phyloP scores from a whole-genome alignment of 2,797 vertebrate species.

The Lepus oiostolus region DNA sequence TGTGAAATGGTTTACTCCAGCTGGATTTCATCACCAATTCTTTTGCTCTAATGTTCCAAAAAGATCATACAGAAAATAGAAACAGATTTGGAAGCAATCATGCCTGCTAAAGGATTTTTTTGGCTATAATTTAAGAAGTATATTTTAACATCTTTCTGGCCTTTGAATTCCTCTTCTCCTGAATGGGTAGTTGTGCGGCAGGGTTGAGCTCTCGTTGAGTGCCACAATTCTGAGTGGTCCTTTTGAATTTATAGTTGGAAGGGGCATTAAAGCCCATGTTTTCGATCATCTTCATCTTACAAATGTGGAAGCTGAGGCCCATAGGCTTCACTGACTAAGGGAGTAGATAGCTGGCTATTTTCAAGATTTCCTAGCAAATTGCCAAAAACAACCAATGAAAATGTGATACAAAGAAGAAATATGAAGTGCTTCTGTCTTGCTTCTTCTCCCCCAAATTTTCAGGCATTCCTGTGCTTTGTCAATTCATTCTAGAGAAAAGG shows the following conservation, averaged over 20 bases:
- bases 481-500: neutral
- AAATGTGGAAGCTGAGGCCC: neutral
- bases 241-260: neutral
- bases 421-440: neutral
- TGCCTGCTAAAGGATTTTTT: neutral
- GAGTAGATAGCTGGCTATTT: neutral
- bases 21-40: neutral
- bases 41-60: neutral
- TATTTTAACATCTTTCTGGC: neutral
- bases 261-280: neutral
- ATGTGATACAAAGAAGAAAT: neutral
- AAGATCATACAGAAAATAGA: neutral
- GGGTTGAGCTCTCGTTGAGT: neutral
- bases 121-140: neutral
- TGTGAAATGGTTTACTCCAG: neutral
- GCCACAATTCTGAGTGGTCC: neutral
- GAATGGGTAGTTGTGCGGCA: neutral
- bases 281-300: neutral
- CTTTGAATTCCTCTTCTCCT: neutral
- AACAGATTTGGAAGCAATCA: slow-evolving; percentile 8
- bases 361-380: neutral
- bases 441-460: neutral
- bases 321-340: neutral
- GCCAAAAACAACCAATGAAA: neutral
- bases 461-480: neutral